phyloP scores from a whole-genome alignment of 2,113 vertebrate species.

The Ptilonorhynchus violaceus region DNA sequence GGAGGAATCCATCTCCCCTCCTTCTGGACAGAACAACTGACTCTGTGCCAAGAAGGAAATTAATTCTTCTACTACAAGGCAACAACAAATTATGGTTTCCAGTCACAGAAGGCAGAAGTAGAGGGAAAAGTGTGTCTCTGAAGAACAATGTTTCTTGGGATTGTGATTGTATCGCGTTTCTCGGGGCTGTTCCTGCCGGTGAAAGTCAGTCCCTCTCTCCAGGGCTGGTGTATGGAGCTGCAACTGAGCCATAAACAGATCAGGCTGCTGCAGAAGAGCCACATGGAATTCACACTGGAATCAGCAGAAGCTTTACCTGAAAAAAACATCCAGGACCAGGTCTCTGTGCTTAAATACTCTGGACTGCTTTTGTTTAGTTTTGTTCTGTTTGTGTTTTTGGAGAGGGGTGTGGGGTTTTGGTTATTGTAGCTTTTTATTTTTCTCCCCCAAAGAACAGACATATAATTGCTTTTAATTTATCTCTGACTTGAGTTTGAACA shows the following conservation, averaged over 20 bases:
- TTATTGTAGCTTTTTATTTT: neutral
- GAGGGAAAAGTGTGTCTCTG: neutral
- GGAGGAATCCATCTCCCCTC: neutral
- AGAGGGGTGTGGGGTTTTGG: accelerated
- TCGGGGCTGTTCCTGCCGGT: neutral
- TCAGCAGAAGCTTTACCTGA: neutral
- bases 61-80: neutral
- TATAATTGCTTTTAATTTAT: neutral
- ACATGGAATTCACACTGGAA: neutral
- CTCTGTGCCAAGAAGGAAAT: neutral
- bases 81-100: neutral
- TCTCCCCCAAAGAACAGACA: neutral
- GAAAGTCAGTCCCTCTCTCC: neutral
- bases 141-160: slow-evolving; percentile 15
- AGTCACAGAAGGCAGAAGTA: neutral
- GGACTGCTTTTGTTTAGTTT: neutral
- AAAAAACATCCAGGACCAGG: neutral
- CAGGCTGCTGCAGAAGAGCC: neutral
- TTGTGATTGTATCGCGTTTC: neutral
- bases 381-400: neutral
- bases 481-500: neutral
- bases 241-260: neutral
- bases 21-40: neutral
- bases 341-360: neutral
- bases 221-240: neutral